phyloP scores from a whole-genome alignment of 2,797 vertebrate genomes.

The Gallirallus australis region DNA sequence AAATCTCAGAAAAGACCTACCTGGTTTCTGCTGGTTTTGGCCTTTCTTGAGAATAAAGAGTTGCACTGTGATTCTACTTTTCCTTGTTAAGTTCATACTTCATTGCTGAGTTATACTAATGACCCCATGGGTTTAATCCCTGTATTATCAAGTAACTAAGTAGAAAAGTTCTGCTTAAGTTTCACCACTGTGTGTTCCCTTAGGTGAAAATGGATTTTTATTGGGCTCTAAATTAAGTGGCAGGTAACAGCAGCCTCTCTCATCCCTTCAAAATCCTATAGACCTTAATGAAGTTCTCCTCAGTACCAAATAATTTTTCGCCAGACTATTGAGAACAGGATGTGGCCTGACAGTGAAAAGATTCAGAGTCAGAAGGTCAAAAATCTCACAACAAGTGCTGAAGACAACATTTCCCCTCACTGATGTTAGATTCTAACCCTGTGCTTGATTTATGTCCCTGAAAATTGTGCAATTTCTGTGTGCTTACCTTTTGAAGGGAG shows the following conservation, averaged over 20 bases:
- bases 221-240: not conserved
- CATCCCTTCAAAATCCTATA: not conserved
- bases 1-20: not conserved
- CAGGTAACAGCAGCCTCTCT: not conserved
- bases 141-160: not conserved
- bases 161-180: not conserved
- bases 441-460: not conserved
- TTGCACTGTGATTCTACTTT: not conserved
- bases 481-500: not conserved
- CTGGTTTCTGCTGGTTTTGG: not conserved
- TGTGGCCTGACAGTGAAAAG: not conserved
- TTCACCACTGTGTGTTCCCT: not conserved
- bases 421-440: accelerated
- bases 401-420: not conserved
- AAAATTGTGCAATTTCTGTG: not conserved
- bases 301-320: not conserved
- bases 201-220: not conserved
- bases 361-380: not conserved
- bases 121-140: not conserved
- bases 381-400: not conserved
- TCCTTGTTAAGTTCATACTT: not conserved
- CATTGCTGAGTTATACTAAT: not conserved
- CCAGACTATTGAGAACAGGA: not conserved
- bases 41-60: not conserved
- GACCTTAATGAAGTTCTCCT: not conserved